Percentiles rank a stretch among this genome's conserved stretches.
Conservation (phyloP, 2,888 invertebrate species). For the Hirtodrosophila histrioides region DNA sequence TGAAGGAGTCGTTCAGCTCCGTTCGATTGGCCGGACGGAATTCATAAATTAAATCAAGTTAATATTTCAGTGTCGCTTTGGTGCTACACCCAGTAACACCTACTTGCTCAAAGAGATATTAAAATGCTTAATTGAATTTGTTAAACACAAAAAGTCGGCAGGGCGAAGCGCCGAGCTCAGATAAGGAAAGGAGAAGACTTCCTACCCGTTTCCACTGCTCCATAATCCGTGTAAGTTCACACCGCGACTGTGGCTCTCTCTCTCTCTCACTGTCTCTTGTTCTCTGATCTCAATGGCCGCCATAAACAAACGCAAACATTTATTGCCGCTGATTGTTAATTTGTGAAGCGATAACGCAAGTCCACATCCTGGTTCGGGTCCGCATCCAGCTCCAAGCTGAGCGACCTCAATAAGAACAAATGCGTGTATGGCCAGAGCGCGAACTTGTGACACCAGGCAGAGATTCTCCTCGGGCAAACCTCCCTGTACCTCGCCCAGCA, state of each 20-base stretch:
- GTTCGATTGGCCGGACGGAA: constrained; percentile 36
- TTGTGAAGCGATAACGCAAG: constrained; percentile 81
- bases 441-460: constrained; percentile 74
- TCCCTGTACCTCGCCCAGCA: neutral
- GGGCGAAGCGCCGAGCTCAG: constrained; percentile 25
- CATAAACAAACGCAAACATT: constrained; percentile 81
- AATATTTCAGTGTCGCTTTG: constrained; percentile 78
- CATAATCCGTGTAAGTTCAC: constrained; percentile 44
- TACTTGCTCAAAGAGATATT: constrained; percentile 71
- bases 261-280: constrained; percentile 26
- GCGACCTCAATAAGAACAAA: constrained; percentile 67
- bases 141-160: constrained; percentile 56
- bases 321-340: constrained; percentile 82
- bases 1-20: constrained; percentile 17
- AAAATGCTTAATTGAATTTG: constrained; percentile 80
- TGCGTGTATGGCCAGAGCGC: constrained; percentile 50
- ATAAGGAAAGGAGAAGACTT: neutral
- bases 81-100: constrained; percentile 57
- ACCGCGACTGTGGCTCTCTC: constrained; percentile 27
- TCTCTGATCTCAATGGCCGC: constrained; percentile 44
- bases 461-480: neutral
- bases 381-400: constrained; percentile 33
- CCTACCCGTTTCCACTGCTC: constrained; percentile 6
- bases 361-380: constrained; percentile 8
- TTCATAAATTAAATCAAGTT: constrained; percentile 80